Evolutionary conservation across 2,888 invertebrate species (phyloP), one percentile per base, ranked within the genome.

Genomic region (Pollenia griseotomentosa): DNA sequence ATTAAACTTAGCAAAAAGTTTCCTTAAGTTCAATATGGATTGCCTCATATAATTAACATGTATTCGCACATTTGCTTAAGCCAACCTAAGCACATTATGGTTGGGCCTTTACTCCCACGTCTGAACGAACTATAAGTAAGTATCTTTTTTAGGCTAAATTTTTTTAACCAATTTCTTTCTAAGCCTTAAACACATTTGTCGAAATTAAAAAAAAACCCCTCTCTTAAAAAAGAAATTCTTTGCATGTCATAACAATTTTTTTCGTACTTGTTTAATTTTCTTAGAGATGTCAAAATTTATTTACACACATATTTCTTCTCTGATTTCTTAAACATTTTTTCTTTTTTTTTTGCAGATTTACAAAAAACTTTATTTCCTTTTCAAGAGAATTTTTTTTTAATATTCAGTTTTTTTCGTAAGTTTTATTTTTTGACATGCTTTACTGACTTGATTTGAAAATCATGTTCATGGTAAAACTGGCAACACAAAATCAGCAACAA

Each of bases 381-480:
- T 65, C 23, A 82, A 70, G 33, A 70, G 63, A 63, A 55, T 16
- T 33, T 23, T 23, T 33, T 33, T 85, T 84, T 61, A 79, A 68
- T 83, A 42, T 65, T 10, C 12, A 46, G 19, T 61, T 74, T 83
- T 53, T 16, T 57, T 53, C 19, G 14, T 42, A 14, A 61, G 33
- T 65, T 61, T 65, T 65, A 42, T 79, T 75, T 71, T 77, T 82
- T 87, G 84, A 87, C 87, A 87, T 87, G 87, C 87, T 84, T 87
- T 87, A 87, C 84, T 87, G 87, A 84, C 87, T 87, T 81, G 87
- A 87, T 87, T 87, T 84, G 81, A 87, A 87, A 87, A 84, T 87
- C 87, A 87, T 87, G 87, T 87, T 84, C 87, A 87, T 84, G 87
- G 87, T 68, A 84, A 87, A 79, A 82, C 19, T 70, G 71, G 70